Conservation (phyloP, 2,113 vertebrate genomes). For the Mesocricetus auratus region DNA sequence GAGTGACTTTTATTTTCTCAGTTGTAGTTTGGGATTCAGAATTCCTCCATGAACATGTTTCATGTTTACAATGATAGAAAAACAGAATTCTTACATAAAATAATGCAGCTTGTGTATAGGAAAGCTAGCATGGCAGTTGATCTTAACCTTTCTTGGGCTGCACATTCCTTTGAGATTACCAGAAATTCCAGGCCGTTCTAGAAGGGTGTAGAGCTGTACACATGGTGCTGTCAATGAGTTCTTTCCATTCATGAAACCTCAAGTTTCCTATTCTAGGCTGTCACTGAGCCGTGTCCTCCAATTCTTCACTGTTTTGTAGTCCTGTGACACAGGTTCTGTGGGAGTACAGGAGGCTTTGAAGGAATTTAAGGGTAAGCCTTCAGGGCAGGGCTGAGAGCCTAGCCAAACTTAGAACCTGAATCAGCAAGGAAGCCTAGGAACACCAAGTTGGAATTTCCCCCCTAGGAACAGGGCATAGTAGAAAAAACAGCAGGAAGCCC, state of each 20-base stretch:
- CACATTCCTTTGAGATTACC: conserved; percentile 28
- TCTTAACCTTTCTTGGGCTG: conserved; percentile 9
- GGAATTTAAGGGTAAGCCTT: conserved; percentile 10
- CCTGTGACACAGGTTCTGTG: not conserved
- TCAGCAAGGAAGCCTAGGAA: not conserved
- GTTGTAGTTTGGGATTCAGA: conserved; percentile 32
- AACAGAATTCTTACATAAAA: not conserved
- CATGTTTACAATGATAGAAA: conserved; percentile 19
- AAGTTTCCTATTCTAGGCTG: not conserved
- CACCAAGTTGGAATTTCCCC: conserved; percentile 18
- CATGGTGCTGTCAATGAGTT: not conserved
- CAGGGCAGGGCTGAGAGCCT: not conserved
- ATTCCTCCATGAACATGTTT: not conserved
- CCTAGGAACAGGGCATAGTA: not conserved
- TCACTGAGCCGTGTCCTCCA: not conserved
- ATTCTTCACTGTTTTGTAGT: too few species aligned
- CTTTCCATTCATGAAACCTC: not conserved
- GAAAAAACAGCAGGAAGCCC: not conserved
- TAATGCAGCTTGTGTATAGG: not conserved
- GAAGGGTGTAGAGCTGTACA: not conserved
- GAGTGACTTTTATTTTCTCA: conserved; percentile 34
- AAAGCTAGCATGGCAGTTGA: not conserved
- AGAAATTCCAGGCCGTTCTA: not conserved
- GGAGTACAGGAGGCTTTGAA: not conserved
- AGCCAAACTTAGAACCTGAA: not conserved